phyloP scores from a whole-genome alignment of 2,797 vertebrate species.

The Takifugu ocellatus region DNA sequence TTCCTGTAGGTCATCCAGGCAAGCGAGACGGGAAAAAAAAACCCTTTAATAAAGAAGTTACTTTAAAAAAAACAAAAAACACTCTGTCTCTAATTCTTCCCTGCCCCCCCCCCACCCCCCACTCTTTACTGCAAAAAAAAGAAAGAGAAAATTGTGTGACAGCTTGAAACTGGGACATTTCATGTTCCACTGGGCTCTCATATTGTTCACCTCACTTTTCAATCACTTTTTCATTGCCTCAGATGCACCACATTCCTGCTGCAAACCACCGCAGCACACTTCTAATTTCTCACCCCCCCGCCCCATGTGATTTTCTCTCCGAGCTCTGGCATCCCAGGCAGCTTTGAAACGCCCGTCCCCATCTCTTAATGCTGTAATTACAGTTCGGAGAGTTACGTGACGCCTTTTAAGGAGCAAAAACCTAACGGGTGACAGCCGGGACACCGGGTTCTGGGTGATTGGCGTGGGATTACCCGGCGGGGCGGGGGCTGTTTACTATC shows the following conservation, averaged over 20 bases:
- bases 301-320: slow-evolving; percentile 31
- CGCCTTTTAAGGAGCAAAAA: slow-evolving; percentile 47
- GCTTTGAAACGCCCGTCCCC: slow-evolving; percentile 29
- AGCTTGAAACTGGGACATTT: slow-evolving; percentile 62
- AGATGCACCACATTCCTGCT: slow-evolving; percentile 62
- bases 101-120: slow-evolving; percentile 53
- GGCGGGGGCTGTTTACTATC: slow-evolving; percentile 65
- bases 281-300: slow-evolving; percentile 55
- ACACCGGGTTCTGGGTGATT: slow-evolving; percentile 27
- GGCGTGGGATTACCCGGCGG: slow-evolving; percentile 57
- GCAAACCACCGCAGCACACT: slow-evolving; percentile 65
- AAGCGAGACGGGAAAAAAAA: neutral
- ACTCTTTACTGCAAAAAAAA: slow-evolving; percentile 60
- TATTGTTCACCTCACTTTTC: slow-evolving; percentile 73
- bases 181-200: slow-evolving; percentile 60
- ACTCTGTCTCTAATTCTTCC: slow-evolving; percentile 60
- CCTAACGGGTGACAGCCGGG: neutral
- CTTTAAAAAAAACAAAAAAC: slow-evolving; percentile 55
- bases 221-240: slow-evolving; percentile 73
- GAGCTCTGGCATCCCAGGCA: slow-evolving; percentile 54
- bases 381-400: slow-evolving; percentile 36
- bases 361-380: slow-evolving; percentile 51
- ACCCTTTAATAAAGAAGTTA: slow-evolving; percentile 20
- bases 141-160: slow-evolving; percentile 53
- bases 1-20: slow-evolving; percentile 56